These are phyloP conservation scores for Heterodera schachtii DNA, from an alignment of 1,140 invertebrate species.

Conservation along the genomic window DNA sequence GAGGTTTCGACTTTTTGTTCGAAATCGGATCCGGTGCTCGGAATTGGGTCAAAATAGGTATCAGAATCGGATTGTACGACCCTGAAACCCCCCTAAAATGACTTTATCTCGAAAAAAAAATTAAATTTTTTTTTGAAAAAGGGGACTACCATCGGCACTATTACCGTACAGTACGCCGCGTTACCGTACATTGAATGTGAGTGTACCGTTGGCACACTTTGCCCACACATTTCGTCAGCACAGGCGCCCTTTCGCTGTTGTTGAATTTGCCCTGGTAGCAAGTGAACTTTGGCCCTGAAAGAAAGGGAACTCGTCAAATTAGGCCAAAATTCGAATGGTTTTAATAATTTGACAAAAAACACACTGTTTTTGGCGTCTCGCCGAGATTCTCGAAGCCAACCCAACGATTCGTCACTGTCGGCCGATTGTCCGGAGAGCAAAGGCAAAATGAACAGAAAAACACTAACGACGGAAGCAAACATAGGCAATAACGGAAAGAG, in stretches of 20 bases:
- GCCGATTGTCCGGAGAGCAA: not conserved
- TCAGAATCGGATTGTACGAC: too few relatives aligned
- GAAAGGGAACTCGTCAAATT: not conserved
- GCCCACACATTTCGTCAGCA: slow-evolving; percentile 3
- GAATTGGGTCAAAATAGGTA: too few relatives aligned
- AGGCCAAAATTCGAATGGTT: too few relatives aligned
- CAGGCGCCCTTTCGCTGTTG: not conserved
- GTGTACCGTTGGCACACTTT: slow-evolving; percentile 13
- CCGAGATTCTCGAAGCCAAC: not conserved
- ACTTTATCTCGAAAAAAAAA: too few relatives aligned
- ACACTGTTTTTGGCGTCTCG: not conserved
- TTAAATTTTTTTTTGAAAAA: too few relatives aligned
- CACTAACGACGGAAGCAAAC: not conserved
- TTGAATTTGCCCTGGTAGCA: slow-evolving; percentile 21
- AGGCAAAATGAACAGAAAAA: not conserved
- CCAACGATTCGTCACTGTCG: not conserved
- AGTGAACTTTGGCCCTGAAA: not conserved
- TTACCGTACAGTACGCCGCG: too few relatives aligned
- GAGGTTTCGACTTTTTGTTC: too few relatives aligned
- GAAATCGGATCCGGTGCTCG: too few relatives aligned
- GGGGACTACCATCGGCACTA: too few relatives aligned
- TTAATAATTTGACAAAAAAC: not conserved
- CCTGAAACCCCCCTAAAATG: too few relatives aligned
- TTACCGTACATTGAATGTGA: slow-evolving; percentile 8
- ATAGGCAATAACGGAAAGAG: not conserved